Evolutionary conservation across 2,797 vertebrate genomes (phyloP).

Genomic region (Borostomias antarcticus): DNA sequence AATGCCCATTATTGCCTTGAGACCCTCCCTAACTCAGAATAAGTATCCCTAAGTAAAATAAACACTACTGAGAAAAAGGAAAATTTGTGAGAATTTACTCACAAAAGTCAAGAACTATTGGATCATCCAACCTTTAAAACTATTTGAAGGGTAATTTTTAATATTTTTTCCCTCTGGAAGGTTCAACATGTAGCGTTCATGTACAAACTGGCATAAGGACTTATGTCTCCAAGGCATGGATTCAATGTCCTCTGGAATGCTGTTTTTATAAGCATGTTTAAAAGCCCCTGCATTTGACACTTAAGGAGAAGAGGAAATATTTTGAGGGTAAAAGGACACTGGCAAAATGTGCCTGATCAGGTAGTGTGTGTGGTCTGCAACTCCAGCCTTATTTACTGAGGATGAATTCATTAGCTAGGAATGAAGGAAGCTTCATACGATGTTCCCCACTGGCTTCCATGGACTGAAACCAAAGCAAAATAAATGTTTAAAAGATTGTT

Average conservation of each 20-base stretch:
- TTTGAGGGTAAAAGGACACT: background rate
- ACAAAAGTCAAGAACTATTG: too few relatives aligned
- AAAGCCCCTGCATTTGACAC: background rate
- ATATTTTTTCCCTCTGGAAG: background rate
- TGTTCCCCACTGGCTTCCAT: too few relatives aligned
- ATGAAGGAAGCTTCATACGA: background rate
- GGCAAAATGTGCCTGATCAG: background rate
- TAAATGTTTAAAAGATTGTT: background rate
- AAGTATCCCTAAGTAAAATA: background rate
- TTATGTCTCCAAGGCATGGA: background rate
- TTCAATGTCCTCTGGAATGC: background rate
- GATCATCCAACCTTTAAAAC: background rate
- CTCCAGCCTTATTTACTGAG: background rate
- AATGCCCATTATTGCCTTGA: background rate
- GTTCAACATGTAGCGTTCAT: background rate
- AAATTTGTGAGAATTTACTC: background rate
- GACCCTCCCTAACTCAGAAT: background rate
- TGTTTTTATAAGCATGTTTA: background rate
- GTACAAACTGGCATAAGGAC: background rate
- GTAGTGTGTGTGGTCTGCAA: background rate
- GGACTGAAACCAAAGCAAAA: too few relatives aligned
- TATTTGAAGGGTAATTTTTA: background rate
- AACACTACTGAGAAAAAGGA: background rate
- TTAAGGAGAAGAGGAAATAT: background rate
- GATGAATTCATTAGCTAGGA: background rate